phyloP scores from a whole-genome alignment of 2,113 vertebrate genomes.

The Syngnathus floridae region DNA sequence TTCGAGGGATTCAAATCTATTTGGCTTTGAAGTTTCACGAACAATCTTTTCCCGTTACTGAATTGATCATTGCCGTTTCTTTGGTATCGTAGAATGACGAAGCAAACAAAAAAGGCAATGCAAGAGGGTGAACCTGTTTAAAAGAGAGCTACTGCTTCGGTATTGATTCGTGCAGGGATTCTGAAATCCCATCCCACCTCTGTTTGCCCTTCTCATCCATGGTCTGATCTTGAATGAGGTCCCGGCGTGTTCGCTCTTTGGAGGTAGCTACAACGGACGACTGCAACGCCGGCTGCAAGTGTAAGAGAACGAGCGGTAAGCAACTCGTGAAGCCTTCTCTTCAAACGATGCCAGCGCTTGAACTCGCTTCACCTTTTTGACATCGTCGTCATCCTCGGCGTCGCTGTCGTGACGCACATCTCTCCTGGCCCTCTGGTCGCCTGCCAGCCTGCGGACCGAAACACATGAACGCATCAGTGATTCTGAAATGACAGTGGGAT shows the following conservation, averaged over 20 bases:
- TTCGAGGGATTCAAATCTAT: no score
- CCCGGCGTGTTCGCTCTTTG: conserved; percentile 97
- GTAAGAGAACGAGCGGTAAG: conserved; percentile 4
- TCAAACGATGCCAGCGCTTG: neutral
- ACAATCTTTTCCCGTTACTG: no score
- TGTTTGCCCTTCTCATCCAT: conserved; percentile 98
- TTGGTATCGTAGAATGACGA: no score
- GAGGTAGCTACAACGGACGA: conserved; percentile 99
- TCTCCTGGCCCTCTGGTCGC: conserved; percentile 93
- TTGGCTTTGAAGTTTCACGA: no score
- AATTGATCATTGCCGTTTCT: no score
- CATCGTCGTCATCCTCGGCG: conserved; percentile 94
- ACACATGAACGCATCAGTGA: neutral
- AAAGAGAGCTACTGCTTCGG: no score
- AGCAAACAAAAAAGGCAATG: no score
- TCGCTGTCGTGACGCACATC: conserved; percentile 96
- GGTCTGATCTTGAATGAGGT: conserved; percentile 98
- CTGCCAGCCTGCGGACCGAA: conserved; percentile 80
- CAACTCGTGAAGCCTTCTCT: neutral
- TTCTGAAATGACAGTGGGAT: neutral
- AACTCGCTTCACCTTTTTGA: conserved; percentile 81
- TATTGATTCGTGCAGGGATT: no score
- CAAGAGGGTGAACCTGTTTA: no score
- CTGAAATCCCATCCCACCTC: conserved; percentile 68
- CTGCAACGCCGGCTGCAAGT: conserved; percentile 88